Conservation (phyloP, 2,113 vertebrate species). For the Xyrauchen texanus region DNA sequence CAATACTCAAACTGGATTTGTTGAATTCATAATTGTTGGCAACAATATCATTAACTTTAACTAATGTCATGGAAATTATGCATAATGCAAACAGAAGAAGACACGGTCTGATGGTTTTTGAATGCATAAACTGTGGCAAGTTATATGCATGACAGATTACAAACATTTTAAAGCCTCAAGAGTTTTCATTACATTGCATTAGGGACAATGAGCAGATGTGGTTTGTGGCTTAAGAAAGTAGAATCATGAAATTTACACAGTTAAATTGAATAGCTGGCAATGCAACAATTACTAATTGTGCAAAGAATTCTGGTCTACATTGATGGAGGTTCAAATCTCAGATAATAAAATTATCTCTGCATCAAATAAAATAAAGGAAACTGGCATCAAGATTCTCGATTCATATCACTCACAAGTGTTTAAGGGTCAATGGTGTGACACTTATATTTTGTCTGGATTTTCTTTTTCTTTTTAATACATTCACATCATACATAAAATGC, state of each 20-base stretch:
- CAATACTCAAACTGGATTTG: constrained; percentile 25
- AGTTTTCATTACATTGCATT: background rate
- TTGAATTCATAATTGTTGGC: constrained; percentile 42
- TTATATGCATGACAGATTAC: constrained; percentile 46
- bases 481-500: too few species aligned
- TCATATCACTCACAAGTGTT: too few species aligned
- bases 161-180: constrained; percentile 10
- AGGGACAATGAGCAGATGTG: background rate
- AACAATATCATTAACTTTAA: constrained; percentile 26
- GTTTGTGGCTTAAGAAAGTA: background rate
- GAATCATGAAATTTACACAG: background rate
- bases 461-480: too few species aligned
- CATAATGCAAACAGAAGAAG: constrained; percentile 38
- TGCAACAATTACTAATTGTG: background rate
- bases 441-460: too few species aligned
- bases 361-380: too few species aligned
- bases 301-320: background rate
- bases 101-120: constrained; percentile 22
- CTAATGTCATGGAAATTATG: constrained; percentile 47
- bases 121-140: constrained; percentile 39
- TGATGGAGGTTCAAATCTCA: background rate
- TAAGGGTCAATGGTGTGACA: too few species aligned
- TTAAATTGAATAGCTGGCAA: background rate
- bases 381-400: too few species aligned
- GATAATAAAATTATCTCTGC: too few species aligned